Base-by-base conservation (phyloP, 1,140 invertebrate species). In the Philotrypesis tridentata region DNA sequence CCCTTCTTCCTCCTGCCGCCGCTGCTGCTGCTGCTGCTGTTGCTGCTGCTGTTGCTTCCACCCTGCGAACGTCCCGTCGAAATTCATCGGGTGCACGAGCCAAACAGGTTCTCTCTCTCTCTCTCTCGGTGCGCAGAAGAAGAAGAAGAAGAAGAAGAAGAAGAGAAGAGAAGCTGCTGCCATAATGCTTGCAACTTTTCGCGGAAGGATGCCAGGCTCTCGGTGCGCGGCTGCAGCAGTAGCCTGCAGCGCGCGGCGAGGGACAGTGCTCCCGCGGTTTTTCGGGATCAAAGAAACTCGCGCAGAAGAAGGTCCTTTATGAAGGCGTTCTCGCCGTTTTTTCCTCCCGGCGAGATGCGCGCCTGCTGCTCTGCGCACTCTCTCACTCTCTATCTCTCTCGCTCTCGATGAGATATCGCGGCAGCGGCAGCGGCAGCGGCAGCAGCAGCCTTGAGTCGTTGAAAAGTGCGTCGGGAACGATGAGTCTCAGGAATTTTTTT, bases 131-230 rank as follows among this genome's bases (percentile, higher is more conserved):
- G 17, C n/a, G n/a, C 63, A 55, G 12, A 55, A 29, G 6, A 33
- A 63, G 55, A 40, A 14, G 7, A 25, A 63, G 55, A 40, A 14
- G 7, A 25, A n/a, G n/a, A n/a, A n/a, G n/a, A n/a, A n/a, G n/a
- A n/a, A n/a, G n/a, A n/a, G n/a, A n/a, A n/a, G n/a, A n/a, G 21
- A 27, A 78, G 43, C 67, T 31, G 12, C 37, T 17, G 21, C 60
- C 63, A 17, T 71, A 61, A 48, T 68, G 31, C 74, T 82, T 82
- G 40, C 80, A 76, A 76, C 40, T 82, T 82, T 82, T 82, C 63
- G 73, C 31, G 29, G 55, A 80, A 79, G 68, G 76, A 11, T 23
- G 55, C 55, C 55, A 14, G n/a, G 14, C 55, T n/a, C 55, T 14
- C 55, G 2, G n/a, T n/a, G n/a, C n/a, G n/a, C n/a, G n/a, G n/a